phyloP scores from a whole-genome alignment of 1,140 invertebrate genomes.

The Teleopsis dalmanni region DNA sequence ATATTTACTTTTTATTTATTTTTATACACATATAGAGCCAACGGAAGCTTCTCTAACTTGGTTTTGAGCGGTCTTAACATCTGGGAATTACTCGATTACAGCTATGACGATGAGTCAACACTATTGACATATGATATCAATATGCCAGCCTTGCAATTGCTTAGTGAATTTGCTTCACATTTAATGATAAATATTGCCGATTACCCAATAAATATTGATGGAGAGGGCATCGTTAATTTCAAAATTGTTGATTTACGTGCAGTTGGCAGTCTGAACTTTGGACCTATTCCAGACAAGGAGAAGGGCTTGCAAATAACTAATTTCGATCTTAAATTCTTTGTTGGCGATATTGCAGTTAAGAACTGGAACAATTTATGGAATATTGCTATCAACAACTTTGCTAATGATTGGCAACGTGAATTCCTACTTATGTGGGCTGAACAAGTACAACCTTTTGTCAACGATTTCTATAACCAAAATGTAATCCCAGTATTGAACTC shows the following conservation, averaged over 20 bases:
- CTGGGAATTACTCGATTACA: slow-evolving; percentile 19
- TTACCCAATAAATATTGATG: slow-evolving; percentile 17
- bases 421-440: slow-evolving; percentile 7
- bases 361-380: slow-evolving; percentile 29
- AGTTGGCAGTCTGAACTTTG: slow-evolving; percentile 21
- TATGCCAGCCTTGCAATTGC: slow-evolving; percentile 22
- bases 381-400: slow-evolving; percentile 24
- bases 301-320: slow-evolving; percentile 21
- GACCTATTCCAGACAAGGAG: slow-evolving; percentile 11
- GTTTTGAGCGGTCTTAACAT: slow-evolving; percentile 21
- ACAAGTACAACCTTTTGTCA: slow-evolving; percentile 18
- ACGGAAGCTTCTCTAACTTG: slow-evolving; percentile 24
- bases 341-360: slow-evolving; percentile 18
- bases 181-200: slow-evolving; percentile 8
- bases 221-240: slow-evolving; percentile 22
- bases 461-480: slow-evolving; percentile 8
- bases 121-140: slow-evolving; percentile 21
- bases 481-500: slow-evolving; percentile 18
- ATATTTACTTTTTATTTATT: too few relatives aligned
- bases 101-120: slow-evolving; percentile 15
- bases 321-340: slow-evolving; percentile 19
- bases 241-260: slow-evolving; percentile 23
- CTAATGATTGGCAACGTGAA: slow-evolving; percentile 12
- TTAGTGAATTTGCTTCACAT: slow-evolving; percentile 16
- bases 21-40: slow-evolving; percentile 3